A percentile compares a stretch with the other conserved stretches of the same genome.
Evolutionary conservation across 1,140 invertebrate species (phyloP).

Genomic region (Cyrtorhinus lividipennis): DNA sequence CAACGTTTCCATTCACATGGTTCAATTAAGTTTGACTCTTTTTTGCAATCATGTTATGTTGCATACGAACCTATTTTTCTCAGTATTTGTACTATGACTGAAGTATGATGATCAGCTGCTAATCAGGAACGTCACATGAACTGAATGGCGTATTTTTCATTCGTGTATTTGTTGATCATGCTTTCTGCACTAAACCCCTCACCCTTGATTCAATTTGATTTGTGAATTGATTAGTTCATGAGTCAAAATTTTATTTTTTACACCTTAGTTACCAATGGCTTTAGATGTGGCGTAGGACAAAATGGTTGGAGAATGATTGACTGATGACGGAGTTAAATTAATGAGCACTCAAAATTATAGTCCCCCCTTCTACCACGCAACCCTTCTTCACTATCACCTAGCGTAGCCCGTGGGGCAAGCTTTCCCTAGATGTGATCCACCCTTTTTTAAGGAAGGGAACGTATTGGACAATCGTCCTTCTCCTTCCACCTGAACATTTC

Average conservation of each 20-base stretch:
- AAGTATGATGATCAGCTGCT: not conserved
- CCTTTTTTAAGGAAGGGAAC: too few species aligned
- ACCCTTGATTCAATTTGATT: not conserved
- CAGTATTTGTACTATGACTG: not conserved
- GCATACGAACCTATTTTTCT: not conserved
- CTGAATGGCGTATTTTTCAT: not conserved
- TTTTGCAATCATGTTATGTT: not conserved
- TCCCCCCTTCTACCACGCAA: too few species aligned
- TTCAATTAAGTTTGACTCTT: not conserved
- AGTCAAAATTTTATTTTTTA: too few species aligned
- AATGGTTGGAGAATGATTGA: not conserved
- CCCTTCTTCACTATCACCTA: too few species aligned
- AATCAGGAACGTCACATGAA: not conserved
- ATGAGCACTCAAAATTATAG: too few species aligned
- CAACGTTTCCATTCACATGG: not conserved
- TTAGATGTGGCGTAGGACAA: not conserved
- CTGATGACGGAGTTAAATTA: not conserved
- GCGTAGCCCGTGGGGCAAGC: too few species aligned
- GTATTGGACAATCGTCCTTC: too few species aligned
- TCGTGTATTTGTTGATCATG: not conserved
- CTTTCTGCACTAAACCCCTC: not conserved
- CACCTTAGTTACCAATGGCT: not conserved
- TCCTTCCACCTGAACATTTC: too few species aligned
- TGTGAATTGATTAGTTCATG: not conserved
- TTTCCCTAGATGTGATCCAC: too few species aligned